phyloP scores from a whole-genome alignment of 2,888 invertebrate species.

The Drosophila formosana region DNA sequence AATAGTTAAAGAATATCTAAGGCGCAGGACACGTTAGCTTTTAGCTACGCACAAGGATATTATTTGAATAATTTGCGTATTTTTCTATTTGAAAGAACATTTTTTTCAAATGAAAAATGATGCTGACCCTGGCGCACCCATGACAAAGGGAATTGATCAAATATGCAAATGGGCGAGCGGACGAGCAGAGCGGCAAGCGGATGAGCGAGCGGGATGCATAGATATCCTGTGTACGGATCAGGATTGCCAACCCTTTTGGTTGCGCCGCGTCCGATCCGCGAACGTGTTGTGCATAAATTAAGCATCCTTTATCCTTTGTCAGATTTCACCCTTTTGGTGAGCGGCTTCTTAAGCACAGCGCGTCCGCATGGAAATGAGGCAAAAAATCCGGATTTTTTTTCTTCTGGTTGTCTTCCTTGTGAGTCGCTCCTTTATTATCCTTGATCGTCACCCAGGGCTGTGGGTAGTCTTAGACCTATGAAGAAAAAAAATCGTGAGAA shows the following conservation, averaged over 20 bases:
- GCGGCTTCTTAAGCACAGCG: conserved; percentile 63
- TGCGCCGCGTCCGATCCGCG: conserved; percentile 67
- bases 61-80: conserved; percentile 71
- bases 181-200: conserved; percentile 6
- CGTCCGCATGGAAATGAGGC: conserved; percentile 82
- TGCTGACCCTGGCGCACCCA: conserved; percentile 68
- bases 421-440: conserved; percentile 58
- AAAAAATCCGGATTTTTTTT: conserved; percentile 83
- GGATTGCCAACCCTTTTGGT: conserved; percentile 62
- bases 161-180: conserved; percentile 73
- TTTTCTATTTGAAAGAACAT: conserved; percentile 65
- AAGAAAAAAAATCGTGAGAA: conserved; percentile 74
- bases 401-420: conserved; percentile 57
- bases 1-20: neutral
- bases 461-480: conserved; percentile 58
- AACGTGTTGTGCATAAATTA: conserved; percentile 82
- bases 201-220: conserved; percentile 39
- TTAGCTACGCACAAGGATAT: conserved; percentile 37
- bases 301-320: conserved; percentile 38
- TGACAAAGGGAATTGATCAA: conserved; percentile 66
- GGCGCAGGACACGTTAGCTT: conserved; percentile 14
- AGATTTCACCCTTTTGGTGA: conserved; percentile 63
- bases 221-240: conserved; percentile 68
- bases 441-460: conserved; percentile 76
- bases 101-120: conserved; percentile 75